Evolutionary conservation across 2,113 vertebrate genomes (phyloP), one percentile per base, ranked within the genome.

Genomic region (Tragelaphus scriptus): DNA sequence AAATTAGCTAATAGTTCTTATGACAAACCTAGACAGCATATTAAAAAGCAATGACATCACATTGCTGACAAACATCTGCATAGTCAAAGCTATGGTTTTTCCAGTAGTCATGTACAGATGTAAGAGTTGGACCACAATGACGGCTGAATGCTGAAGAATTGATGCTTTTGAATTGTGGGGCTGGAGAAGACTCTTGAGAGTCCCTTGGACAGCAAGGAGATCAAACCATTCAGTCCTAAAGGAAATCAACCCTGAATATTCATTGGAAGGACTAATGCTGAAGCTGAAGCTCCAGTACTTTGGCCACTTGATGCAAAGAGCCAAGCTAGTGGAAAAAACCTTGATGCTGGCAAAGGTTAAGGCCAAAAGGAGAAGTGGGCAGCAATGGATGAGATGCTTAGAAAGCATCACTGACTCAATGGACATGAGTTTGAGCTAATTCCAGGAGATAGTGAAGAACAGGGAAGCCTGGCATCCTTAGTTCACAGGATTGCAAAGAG

Each of bases 1-100:
- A 98, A 89, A 97, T 98, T 95, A 96, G 95, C 77, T 92, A 87
- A 92, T 88, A 88, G 10, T 14, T 81, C 11, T 90, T 68, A 77
- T 58, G 40, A 44, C 40, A 77, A 15, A 44, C 23, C 40, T 77
- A 44, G 40, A 77, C 13, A 77, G 40, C 6, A 44, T 44, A 77
- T 26, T 44, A 25, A 44, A 77, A 77, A 44, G 40, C 21, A 77
- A 23, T 21, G n/a, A 44, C 36, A 44, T 77, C 71, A 44, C 71
- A 25, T 26, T 44, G 71, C 23, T 44, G 23, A 77, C 71, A 77
- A 77, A 26, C 23, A 77, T 77, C 71, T 77, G 71, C 40, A 77
- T 26, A 77, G 23, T 77, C 71, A 26, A 77, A 77, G 40, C 40
- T 77, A 77, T 26, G 71, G 23, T 26, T 77, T 77, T 77, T 77